Evolutionary conservation across 2,888 invertebrate species (phyloP).

Genomic region (Drosophila maculinotata): DNA sequence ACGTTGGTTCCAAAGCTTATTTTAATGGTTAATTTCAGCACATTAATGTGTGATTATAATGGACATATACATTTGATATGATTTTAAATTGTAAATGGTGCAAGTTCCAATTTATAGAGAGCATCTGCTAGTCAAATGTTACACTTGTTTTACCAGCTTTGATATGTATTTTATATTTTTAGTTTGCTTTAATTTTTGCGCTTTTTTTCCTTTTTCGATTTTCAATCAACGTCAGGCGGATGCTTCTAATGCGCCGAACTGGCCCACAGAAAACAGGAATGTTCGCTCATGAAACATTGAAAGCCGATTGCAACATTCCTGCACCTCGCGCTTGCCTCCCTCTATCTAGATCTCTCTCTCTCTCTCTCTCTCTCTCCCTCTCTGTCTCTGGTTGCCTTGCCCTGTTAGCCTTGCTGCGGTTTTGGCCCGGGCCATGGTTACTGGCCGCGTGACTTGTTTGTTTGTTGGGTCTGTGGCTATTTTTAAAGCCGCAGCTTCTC

Average conservation of each 20-base stretch:
- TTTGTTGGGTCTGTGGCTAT: slow-evolving; percentile 65
- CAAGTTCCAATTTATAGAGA: no score
- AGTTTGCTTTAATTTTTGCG: slow-evolving; percentile 1
- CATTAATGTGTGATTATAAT: no score
- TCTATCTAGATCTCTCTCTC: slow-evolving; percentile 9
- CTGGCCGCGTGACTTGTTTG: slow-evolving; percentile 77
- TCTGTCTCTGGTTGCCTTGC: slow-evolving; percentile 13
- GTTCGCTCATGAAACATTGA: slow-evolving; percentile 57
- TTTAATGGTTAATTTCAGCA: no score
- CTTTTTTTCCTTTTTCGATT: slow-evolving; percentile 30
- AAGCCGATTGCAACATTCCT: slow-evolving; percentile 72
- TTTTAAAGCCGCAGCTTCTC: slow-evolving; percentile 55
- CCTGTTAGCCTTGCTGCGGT: slow-evolving; percentile 58
- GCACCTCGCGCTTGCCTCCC: slow-evolving; percentile 11
- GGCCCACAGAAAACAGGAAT: slow-evolving; percentile 69
- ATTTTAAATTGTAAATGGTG: slow-evolving; percentile 2
- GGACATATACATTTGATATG: no score
- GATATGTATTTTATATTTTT: slow-evolving; percentile 9
- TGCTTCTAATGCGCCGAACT: slow-evolving; percentile 63
- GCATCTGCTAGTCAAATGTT: slow-evolving; percentile 16
- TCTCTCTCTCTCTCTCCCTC: slow-evolving; percentile 5
- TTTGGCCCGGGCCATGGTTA: slow-evolving; percentile 43
- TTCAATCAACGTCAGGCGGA: slow-evolving; percentile 59
- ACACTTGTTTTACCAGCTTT: slow-evolving; percentile 6
- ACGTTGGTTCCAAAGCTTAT: no score